Evolutionary conservation across 2,797 vertebrate genomes (phyloP).

Genomic region (Crax fasciolata): DNA sequence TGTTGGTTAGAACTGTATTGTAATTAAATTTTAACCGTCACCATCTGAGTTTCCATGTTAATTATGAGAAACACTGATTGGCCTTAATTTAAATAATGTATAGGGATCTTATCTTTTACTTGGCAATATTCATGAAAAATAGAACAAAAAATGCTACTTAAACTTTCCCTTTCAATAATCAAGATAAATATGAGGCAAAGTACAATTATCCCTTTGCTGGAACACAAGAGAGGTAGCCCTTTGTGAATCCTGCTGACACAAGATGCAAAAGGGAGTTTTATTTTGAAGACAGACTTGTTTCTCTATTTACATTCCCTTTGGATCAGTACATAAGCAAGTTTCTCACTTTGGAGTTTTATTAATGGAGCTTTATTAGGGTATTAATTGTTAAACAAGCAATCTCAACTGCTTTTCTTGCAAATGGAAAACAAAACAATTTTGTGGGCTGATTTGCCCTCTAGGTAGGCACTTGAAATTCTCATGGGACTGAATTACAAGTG

Average conservation of each 20-base stretch:
- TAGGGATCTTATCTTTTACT: neutral
- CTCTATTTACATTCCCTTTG: conserved; percentile 49
- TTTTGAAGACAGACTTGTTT: conserved; percentile 41
- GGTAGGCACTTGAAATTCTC: neutral
- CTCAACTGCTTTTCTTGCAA: conserved; percentile 38
- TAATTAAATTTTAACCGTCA: neutral
- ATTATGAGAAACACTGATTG: neutral
- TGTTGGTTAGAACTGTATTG: neutral
- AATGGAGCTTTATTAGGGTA: conserved; percentile 39
- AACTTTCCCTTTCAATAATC: neutral
- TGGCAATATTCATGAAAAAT: neutral
- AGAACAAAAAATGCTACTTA: neutral
- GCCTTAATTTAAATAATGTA: neutral
- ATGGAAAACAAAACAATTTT: conserved; percentile 47
- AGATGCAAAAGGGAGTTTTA: neutral
- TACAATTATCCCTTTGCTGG: neutral
- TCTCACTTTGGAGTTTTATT: conserved; percentile 67
- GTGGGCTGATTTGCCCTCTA: neutral
- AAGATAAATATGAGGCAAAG: neutral
- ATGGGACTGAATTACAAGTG: neutral
- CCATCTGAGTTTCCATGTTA: neutral
- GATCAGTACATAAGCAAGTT: conserved; percentile 56
- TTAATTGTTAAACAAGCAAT: conserved; percentile 53
- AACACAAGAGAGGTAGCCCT: neutral
- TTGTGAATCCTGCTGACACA: conserved; percentile 20